Percentiles rank a stretch among this genome's conserved stretches.
Conservation (phyloP, 2,797 vertebrate species). For the Chromis chromis region DNA sequence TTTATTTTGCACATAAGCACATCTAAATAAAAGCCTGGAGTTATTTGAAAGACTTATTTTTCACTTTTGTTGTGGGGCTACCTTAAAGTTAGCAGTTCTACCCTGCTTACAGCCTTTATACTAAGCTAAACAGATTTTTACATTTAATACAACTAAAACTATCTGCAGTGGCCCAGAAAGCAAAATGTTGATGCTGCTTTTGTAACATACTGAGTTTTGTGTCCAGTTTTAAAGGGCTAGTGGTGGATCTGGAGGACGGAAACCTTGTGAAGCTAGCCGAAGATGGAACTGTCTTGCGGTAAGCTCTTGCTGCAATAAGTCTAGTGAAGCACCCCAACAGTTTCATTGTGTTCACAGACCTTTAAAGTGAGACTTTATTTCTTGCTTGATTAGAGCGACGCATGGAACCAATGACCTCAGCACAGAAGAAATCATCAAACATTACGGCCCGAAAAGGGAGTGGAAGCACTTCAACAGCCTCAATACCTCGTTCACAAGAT, state of each 20-base stretch:
- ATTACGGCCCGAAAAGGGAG: constrained; percentile 87
- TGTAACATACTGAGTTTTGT: constrained; percentile 37
- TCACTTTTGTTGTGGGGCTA: too few relatives aligned
- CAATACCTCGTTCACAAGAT: constrained; percentile 89
- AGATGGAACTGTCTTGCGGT: constrained; percentile 95
- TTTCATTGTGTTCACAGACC: neutral
- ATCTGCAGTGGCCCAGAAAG: neutral
- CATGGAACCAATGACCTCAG: constrained; percentile 90
- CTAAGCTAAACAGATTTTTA: neutral
- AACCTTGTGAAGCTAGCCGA: constrained; percentile 94
- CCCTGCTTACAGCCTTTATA: too few relatives aligned
- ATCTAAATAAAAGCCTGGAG: too few relatives aligned
- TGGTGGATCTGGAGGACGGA: constrained; percentile 95
- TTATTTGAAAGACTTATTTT: too few relatives aligned
- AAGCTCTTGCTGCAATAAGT: constrained; percentile 39
- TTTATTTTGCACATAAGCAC: too few relatives aligned
- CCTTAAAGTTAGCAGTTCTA: too few relatives aligned
- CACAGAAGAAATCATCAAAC: constrained; percentile 86
- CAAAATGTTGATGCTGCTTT: neutral
- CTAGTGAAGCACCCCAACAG: neutral
- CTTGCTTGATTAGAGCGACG: constrained; percentile 86
- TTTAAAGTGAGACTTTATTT: constrained; percentile 16
- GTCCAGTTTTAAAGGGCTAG: constrained; percentile 92
- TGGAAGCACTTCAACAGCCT: constrained; percentile 93
- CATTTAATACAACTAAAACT: neutral